These are phyloP conservation scores for Stenotaenia linearis DNA, from an alignment of 2,888 invertebrate genomes.

Conservation along the genomic window DNA sequence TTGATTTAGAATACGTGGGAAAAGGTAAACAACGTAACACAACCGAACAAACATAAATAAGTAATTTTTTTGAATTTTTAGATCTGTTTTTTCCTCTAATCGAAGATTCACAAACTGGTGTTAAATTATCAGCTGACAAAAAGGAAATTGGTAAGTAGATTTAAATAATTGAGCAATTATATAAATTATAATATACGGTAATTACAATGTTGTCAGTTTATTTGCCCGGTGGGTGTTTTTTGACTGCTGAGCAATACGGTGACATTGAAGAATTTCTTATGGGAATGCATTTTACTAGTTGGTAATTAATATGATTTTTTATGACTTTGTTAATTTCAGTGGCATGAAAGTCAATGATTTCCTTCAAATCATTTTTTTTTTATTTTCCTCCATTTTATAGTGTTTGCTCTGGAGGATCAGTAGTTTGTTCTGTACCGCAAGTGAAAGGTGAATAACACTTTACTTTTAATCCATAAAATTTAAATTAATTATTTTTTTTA, in stretches of 20 bases:
- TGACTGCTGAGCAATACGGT: not conserved
- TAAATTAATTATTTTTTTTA: not conserved
- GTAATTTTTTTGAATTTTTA: not conserved
- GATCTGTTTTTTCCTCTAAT: not conserved
- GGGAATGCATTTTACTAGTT: conserved; percentile 22
- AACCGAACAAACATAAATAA: not conserved
- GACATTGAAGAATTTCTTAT: conserved; percentile 3
- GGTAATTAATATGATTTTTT: not conserved
- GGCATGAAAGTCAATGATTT: not conserved
- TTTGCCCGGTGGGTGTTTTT: conserved; percentile 19
- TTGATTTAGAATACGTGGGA: not conserved
- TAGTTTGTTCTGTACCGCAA: conserved; percentile 5
- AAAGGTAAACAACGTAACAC: not conserved
- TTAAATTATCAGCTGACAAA: not conserved
- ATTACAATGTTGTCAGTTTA: not conserved
- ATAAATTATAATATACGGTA: too few species aligned
- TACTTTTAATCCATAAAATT: not conserved
- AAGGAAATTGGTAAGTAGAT: not conserved
- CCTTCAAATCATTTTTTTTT: not conserved
- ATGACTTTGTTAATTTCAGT: not conserved
- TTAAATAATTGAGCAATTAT: not conserved
- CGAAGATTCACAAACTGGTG: not conserved
- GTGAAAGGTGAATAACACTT: not conserved
- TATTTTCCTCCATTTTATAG: too few species aligned
- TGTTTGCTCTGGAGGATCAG: not conserved